Conservation (phyloP, 2,113 vertebrate genomes). For the Urocitellus parryii region DNA sequence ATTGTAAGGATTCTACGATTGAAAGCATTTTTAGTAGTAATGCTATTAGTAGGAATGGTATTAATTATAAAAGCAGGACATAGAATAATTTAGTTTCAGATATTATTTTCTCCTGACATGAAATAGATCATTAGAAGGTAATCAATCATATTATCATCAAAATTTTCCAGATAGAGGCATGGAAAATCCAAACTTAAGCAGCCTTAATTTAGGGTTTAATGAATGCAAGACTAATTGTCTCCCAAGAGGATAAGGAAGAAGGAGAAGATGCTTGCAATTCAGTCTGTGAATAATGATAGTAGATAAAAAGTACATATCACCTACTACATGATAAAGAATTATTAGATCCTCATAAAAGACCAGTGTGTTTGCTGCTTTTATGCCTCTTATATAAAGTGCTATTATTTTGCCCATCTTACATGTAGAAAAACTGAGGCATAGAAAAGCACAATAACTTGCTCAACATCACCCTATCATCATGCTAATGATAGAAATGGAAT, state of each 20-base stretch:
- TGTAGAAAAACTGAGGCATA: neutral
- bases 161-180: slow-evolving; percentile 26
- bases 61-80: slow-evolving; percentile 2
- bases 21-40: slow-evolving; percentile 24
- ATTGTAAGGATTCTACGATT: neutral
- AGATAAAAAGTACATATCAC: neutral
- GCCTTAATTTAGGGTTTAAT: slow-evolving; percentile 53
- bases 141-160: slow-evolving; percentile 14
- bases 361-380: neutral
- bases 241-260: neutral
- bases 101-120: slow-evolving; percentile 42
- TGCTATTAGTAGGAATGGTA: neutral
- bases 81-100: slow-evolving; percentile 28
- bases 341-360: neutral
- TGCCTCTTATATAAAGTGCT: neutral
- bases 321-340: neutral
- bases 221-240: slow-evolving; percentile 54
- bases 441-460: neutral
- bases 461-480: neutral
- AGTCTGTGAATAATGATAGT: neutral
- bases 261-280: neutral
- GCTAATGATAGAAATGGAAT: neutral
- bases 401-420: neutral
- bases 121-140: slow-evolving; percentile 48
- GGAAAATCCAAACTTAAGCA: slow-evolving; percentile 54